Percentiles rank a stretch among this genome's conserved stretches.
Evolutionary conservation across 2,797 vertebrate genomes (phyloP).

Genomic region (Tragopan temminckii): DNA sequence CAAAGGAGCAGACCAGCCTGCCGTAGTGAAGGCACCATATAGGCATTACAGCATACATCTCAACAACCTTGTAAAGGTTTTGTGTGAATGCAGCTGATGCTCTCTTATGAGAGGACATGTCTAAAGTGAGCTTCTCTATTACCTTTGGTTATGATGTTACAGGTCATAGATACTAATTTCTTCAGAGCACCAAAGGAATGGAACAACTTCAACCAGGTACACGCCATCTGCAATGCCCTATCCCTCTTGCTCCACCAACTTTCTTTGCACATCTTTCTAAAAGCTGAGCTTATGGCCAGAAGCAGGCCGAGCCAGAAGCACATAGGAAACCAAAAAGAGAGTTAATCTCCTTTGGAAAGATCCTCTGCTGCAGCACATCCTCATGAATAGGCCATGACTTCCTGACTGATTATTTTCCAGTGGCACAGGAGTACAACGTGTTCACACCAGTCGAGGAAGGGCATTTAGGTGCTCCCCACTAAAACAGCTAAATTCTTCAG

Average conservation of each 20-base stretch:
- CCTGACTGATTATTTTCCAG: neutral
- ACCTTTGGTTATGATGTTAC: neutral
- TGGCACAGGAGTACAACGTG: rapidly evolving
- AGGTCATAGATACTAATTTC: neutral
- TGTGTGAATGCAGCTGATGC: neutral
- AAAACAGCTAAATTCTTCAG: neutral
- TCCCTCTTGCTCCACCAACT: neutral
- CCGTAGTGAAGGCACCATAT: neutral
- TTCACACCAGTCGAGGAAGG: neutral
- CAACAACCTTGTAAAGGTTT: neutral
- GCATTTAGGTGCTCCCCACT: neutral
- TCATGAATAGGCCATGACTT: neutral
- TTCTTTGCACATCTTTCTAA: neutral
- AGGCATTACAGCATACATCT: neutral
- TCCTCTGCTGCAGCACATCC: neutral
- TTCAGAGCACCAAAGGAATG: neutral
- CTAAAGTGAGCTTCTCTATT: rapidly evolving
- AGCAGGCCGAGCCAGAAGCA: neutral
- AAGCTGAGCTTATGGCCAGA: neutral
- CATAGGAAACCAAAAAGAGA: neutral
- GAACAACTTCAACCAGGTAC: neutral
- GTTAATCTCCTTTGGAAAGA: neutral
- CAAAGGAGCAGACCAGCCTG: neutral
- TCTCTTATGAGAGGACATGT: neutral
- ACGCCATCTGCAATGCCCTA: rapidly evolving